These are phyloP conservation scores for Prosapia bicincta DNA, from an alignment of 2,888 invertebrate genomes.

Conservation along the genomic window DNA sequence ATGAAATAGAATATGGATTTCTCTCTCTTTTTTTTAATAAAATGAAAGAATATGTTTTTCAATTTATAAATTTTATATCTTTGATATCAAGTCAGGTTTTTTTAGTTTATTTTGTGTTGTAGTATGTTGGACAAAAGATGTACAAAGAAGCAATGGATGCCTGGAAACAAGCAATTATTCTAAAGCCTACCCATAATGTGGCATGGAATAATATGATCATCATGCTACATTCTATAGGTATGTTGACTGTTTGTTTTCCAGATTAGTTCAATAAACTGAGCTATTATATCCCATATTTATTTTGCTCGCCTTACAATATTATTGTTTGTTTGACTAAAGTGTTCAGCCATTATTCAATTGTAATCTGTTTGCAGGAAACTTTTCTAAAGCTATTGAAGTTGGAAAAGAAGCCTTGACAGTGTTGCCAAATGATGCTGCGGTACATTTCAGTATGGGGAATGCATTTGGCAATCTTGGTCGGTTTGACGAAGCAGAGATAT, in stretches of 20 bases:
- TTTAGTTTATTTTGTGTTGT: slow-evolving; percentile 40
- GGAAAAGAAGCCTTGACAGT: slow-evolving; percentile 66
- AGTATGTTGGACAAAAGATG: slow-evolving; percentile 76
- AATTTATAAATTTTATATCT: too few species aligned
- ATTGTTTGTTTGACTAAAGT: too few species aligned
- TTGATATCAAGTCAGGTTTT: too few species aligned
- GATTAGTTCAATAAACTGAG: too few species aligned
- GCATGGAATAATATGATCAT: slow-evolving; percentile 93
- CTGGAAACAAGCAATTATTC: slow-evolving; percentile 77
- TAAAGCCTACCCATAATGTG: slow-evolving; percentile 72
- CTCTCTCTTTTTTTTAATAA: too few species aligned
- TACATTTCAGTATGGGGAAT: slow-evolving; percentile 87
- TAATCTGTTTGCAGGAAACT: slow-evolving; percentile 50
- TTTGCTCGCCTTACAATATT: too few species aligned
- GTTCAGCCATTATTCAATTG: too few species aligned
- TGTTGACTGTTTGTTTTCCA: too few species aligned
- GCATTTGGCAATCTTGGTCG: slow-evolving; percentile 77
- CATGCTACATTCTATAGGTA: slow-evolving; percentile 48
- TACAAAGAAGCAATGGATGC: slow-evolving; percentile 70
- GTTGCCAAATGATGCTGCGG: slow-evolving; percentile 68
- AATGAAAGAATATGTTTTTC: too few species aligned
- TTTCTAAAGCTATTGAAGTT: slow-evolving; percentile 65
- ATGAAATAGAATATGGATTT: too few species aligned
- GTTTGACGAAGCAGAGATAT: slow-evolving; percentile 74
- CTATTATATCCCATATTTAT: too few species aligned